Conservation (phyloP, 2,113 vertebrate genomes). For the Mobula birostris region DNA sequence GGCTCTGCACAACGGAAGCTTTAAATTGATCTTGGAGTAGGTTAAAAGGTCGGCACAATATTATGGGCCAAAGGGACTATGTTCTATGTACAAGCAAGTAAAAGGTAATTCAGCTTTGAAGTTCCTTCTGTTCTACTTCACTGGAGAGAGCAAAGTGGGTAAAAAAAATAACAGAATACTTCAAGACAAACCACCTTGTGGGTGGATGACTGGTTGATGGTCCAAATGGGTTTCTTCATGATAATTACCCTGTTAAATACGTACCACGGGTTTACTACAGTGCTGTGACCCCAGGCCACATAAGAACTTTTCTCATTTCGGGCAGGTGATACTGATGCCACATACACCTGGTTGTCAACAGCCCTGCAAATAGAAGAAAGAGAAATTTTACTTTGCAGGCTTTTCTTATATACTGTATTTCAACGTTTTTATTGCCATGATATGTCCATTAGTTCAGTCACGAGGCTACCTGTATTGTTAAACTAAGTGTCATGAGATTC, state of each 20-base stretch:
- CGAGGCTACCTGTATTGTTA: not conserved
- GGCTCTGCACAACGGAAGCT: too few relatives aligned
- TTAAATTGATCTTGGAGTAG: too few relatives aligned
- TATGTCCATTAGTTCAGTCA: not conserved
- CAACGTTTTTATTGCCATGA: not conserved
- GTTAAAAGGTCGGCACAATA: too few relatives aligned
- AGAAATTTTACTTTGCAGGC: not conserved
- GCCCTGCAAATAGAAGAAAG: slow-evolving; percentile 58
- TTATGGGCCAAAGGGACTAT: too few relatives aligned
- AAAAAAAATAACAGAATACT: not conserved
- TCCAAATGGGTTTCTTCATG: not conserved
- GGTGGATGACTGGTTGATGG: not conserved
- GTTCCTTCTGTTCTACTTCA: too few relatives aligned
- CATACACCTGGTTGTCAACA: slow-evolving; percentile 85
- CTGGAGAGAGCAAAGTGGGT: not conserved
- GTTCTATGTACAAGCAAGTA: not conserved
- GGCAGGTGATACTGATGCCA: slow-evolving; percentile 84
- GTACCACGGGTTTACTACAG: slow-evolving; percentile 85
- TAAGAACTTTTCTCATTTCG: slow-evolving; percentile 80
- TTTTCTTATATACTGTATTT: not conserved
- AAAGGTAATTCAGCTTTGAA: not conserved
- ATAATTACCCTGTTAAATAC: slow-evolving; percentile 42
- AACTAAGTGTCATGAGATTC: not conserved
- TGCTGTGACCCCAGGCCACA: slow-evolving; percentile 92
- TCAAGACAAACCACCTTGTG: not conserved